Conservation (phyloP, 2,888 invertebrate species). For the Hirtodrosophila histrioides region DNA sequence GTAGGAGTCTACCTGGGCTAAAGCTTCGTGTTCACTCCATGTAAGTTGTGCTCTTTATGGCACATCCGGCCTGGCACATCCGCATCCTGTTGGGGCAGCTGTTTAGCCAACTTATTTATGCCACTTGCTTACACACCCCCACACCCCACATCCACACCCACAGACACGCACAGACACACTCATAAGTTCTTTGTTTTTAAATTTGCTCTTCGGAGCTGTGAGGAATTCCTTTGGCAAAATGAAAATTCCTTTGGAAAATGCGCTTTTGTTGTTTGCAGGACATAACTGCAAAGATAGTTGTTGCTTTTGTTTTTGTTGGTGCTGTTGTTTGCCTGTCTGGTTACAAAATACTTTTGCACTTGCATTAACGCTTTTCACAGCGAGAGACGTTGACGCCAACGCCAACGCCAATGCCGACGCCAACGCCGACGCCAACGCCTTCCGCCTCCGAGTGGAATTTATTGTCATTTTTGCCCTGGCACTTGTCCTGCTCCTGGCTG, state of each 20-base stretch:
- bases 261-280: constrained; percentile 41
- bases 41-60: constrained; percentile 70
- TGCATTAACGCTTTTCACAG: constrained; percentile 47
- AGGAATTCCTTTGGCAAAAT: constrained; percentile 70
- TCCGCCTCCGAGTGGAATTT: constrained; percentile 47
- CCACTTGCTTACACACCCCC: constrained; percentile 51
- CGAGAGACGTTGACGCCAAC: constrained; percentile 11
- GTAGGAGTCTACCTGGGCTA: constrained; percentile 23
- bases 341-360: constrained; percentile 64
- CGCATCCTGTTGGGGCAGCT: constrained; percentile 60
- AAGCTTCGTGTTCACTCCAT: constrained; percentile 57
- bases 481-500: constrained; percentile 41
- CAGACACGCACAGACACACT: constrained; percentile 12
- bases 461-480: constrained; percentile 66
- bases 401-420: neutral
- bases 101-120: constrained; percentile 75
- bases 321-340: constrained; percentile 32
- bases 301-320: constrained; percentile 17
- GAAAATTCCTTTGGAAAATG: constrained; percentile 63
- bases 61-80: constrained; percentile 55
- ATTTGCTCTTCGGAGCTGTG: constrained; percentile 36
- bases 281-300: constrained; percentile 12
- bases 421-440: neutral
- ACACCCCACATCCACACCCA: constrained; percentile 6
- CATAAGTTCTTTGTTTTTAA: constrained; percentile 47